A percentile compares a stretch with the other conserved stretches of the same genome.
Conservation (phyloP, 2,888 invertebrate genomes). For the Drosophila macrospina region DNA sequence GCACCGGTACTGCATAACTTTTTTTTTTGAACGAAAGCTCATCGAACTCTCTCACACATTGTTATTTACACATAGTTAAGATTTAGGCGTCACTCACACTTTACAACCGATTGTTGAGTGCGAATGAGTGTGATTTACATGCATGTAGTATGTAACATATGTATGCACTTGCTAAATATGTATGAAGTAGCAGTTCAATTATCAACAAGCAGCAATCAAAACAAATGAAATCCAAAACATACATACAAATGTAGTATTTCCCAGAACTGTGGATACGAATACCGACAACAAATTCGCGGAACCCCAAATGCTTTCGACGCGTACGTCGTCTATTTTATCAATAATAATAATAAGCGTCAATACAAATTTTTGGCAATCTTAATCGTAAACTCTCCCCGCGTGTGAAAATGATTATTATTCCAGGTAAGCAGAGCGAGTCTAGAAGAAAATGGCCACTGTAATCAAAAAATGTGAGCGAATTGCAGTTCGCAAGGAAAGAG, state of each 20-base stretch:
- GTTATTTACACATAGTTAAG: slow-evolving; percentile 5
- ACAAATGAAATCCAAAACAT: slow-evolving; percentile 50
- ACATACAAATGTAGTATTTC: slow-evolving; percentile 33
- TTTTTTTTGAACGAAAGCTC: slow-evolving; percentile 33
- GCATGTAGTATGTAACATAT: neutral
- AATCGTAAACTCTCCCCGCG: slow-evolving; percentile 24
- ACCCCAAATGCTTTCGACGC: slow-evolving; percentile 38
- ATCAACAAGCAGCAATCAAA: slow-evolving; percentile 48
- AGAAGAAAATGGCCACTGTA: slow-evolving; percentile 50
- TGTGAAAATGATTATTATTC: slow-evolving; percentile 24
- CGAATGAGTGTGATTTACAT: slow-evolving; percentile 11
- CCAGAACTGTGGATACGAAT: slow-evolving; percentile 39
- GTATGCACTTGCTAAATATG: slow-evolving; percentile 2
- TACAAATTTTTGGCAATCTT: slow-evolving; percentile 37
- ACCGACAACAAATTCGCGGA: slow-evolving; percentile 49
- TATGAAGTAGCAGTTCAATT: slow-evolving; percentile 33
- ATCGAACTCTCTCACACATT: slow-evolving; percentile 23
- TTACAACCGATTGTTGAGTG: slow-evolving; percentile 2
- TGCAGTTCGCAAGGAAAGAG: slow-evolving; percentile 43
- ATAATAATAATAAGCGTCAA: slow-evolving; percentile 48
- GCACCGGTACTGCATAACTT: slow-evolving; percentile 33
- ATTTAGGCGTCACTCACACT: neutral
- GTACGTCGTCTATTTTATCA: slow-evolving; percentile 40
- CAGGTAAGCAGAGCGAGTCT: slow-evolving; percentile 19
- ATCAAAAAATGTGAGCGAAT: slow-evolving; percentile 35